Evolutionary conservation across 2,113 vertebrate genomes (phyloP).

Genomic region (Corythaixoides concolor): DNA sequence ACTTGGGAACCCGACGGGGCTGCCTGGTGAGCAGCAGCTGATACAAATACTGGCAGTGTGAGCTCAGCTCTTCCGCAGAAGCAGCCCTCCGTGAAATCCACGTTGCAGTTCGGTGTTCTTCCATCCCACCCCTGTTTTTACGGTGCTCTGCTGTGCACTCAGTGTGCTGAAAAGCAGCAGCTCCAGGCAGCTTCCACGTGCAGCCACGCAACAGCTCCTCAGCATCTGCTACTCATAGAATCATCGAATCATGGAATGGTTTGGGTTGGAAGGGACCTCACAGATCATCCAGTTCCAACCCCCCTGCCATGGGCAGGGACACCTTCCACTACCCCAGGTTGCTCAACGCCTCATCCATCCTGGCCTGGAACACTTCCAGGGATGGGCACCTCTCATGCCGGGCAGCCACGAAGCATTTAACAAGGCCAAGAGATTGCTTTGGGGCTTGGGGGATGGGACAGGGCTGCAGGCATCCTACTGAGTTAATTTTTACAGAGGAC

Average conservation of each 20-base stretch:
- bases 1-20: background rate
- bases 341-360: no score
- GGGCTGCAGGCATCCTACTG: background rate
- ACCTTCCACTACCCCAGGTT: no score
- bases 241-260: no score
- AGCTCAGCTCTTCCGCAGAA: background rate
- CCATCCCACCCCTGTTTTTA: fast-evolving
- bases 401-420: fast-evolving
- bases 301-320: no score
- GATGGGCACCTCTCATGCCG: fast-evolving
- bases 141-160: fast-evolving
- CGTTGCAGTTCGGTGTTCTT: fast-evolving
- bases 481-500: background rate
- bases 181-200: fast-evolving
- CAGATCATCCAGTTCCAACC: no score
- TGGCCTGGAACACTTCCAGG: no score
- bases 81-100: background rate
- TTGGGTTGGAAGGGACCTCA: no score
- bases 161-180: background rate
- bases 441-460: background rate
- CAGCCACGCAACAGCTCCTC: background rate
- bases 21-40: background rate
- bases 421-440: fast-evolving
- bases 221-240: background rate
- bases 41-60: background rate